Evolutionary conservation across 92 coral and sea anemone genomes (phyloP).

Genomic region (Scolanthus callimorphus): DNA sequence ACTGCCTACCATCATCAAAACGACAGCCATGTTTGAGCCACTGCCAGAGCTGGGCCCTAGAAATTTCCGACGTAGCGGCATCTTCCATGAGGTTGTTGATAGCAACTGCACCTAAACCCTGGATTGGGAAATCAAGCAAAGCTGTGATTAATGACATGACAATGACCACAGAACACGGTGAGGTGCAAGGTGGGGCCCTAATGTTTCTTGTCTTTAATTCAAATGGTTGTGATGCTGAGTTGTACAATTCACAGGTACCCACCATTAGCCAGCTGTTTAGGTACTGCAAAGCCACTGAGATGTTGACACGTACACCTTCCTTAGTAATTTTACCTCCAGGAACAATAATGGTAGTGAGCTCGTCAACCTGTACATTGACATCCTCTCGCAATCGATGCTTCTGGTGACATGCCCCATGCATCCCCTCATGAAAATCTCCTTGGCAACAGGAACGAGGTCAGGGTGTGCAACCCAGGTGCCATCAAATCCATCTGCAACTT

Average conservation of each 20-base stretch:
- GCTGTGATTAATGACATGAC: too few relatives aligned
- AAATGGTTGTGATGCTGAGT: too few relatives aligned
- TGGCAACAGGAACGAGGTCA: constrained; percentile 82
- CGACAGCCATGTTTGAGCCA: constrained; percentile 72
- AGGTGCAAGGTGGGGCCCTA: too few relatives aligned
- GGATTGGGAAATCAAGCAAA: too few relatives aligned
- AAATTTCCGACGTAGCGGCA: constrained; percentile 97
- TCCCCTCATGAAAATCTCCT: constrained; percentile 72
- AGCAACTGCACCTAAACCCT: constrained; percentile 97
- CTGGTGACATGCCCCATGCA: constrained; percentile 83
- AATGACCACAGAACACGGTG: too few relatives aligned
- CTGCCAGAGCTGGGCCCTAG: constrained; percentile 98
- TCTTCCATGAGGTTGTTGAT: constrained; percentile 95
- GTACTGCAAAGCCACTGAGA: constrained; percentile 78
- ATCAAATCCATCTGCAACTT: constrained; percentile 96
- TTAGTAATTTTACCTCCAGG: constrained; percentile 88
- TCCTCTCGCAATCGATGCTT: constrained; percentile 96
- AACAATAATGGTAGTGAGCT: constrained; percentile 62
- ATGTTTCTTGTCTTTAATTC: too few relatives aligned
- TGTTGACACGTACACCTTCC: constrained; percentile 78
- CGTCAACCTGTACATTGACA: constrained; percentile 93
- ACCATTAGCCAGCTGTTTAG: constrained; percentile 94
- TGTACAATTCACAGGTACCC: constrained; percentile 1
- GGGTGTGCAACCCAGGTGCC: constrained; percentile 99
- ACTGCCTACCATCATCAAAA: constrained; percentile 55